A percentile compares a stretch with the other conserved stretches of the same genome.
phyloP scores from a whole-genome alignment of 2,797 vertebrate genomes.

The Sebastes cheni region DNA sequence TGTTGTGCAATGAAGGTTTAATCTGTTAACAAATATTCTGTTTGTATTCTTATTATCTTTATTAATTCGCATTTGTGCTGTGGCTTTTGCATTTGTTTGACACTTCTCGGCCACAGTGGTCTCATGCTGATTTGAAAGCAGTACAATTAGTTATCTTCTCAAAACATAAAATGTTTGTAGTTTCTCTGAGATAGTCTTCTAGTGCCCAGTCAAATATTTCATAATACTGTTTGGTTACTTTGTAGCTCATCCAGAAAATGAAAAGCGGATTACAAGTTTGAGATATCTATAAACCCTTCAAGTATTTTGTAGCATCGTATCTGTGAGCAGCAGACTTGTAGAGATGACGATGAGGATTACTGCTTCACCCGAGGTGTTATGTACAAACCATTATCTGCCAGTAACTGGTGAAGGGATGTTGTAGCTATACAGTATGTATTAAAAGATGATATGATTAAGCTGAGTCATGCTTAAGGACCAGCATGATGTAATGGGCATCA shows the following conservation, averaged over 20 bases:
- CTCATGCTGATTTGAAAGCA: background rate
- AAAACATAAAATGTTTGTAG: background rate
- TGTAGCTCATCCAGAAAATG: background rate
- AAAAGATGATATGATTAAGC: background rate
- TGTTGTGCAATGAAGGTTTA: background rate
- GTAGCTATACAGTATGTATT: background rate
- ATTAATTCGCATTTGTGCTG: background rate
- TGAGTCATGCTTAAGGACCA: conserved; percentile 7
- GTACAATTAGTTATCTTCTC: background rate
- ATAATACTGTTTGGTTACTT: background rate
- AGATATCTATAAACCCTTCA: background rate
- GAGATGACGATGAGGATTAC: background rate
- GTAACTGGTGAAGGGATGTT: background rate
- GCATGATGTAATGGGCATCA: background rate
- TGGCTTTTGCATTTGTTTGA: background rate
- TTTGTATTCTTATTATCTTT: background rate
- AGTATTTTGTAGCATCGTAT: background rate
- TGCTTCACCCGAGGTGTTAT: background rate
- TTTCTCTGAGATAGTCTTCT: background rate
- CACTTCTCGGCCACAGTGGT: background rate
- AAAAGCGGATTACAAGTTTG: background rate
- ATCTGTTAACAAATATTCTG: too few relatives aligned
- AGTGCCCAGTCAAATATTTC: background rate
- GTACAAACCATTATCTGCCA: conserved; percentile 7
- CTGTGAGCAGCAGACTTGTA: background rate